phyloP scores from a whole-genome alignment of 1,140 invertebrate genomes.

The Halictus rubicundus region DNA sequence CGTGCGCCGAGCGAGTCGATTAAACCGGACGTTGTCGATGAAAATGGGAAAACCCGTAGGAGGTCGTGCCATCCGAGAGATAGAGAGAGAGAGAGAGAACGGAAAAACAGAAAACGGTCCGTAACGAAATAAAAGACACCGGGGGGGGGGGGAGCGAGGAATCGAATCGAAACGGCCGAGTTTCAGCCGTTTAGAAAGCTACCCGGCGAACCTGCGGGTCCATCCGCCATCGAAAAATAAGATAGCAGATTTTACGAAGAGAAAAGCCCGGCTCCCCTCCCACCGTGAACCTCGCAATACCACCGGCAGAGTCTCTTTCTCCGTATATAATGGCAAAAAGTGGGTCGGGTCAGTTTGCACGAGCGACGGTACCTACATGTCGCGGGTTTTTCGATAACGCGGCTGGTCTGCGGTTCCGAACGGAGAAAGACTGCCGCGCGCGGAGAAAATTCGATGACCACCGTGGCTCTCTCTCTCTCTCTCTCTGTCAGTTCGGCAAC shows the following conservation, averaged over 20 bases:
- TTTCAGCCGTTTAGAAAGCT: conserved; percentile 74
- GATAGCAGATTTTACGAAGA: conserved; percentile 69
- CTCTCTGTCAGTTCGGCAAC: conserved; percentile 38
- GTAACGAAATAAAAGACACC: background rate
- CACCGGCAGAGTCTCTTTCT: conserved; percentile 52
- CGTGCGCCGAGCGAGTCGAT: background rate
- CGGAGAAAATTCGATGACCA: background rate
- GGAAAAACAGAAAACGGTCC: background rate
- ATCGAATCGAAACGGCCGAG: background rate
- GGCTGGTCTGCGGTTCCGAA: conserved; percentile 11
- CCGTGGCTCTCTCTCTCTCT: no score
- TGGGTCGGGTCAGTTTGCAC: conserved; percentile 67
- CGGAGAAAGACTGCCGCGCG: background rate
- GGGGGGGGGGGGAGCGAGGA: no score
- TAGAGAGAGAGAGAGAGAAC: background rate
- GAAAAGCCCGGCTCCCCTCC: conserved; percentile 59
- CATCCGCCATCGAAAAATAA: conserved; percentile 57
- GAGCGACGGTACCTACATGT: conserved; percentile 47
- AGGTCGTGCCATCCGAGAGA: background rate
- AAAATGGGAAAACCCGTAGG: conserved; percentile 4
- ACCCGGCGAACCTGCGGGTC: conserved; percentile 58
- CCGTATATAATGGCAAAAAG: conserved; percentile 72
- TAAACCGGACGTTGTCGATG: background rate
- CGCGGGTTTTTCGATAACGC: conserved; percentile 49
- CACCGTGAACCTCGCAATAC: conserved; percentile 27